Evolutionary conservation across 2,113 vertebrate genomes (phyloP).

Genomic region (Zonotrichia leucophrys): DNA sequence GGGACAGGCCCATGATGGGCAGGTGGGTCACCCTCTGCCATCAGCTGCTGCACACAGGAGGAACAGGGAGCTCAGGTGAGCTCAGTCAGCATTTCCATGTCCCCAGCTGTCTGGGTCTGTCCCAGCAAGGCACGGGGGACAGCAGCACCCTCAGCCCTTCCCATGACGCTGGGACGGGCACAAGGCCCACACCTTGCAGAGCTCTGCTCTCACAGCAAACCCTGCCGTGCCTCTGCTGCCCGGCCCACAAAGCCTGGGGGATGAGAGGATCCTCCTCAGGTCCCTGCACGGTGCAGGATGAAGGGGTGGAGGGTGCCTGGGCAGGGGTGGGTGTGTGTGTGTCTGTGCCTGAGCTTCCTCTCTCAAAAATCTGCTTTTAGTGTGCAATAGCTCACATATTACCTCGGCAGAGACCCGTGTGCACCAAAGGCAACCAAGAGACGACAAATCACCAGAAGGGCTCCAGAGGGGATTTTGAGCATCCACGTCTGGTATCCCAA

Average conservation of each 20-base stretch:
- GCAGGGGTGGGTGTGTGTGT: background rate
- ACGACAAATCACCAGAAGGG: constrained; percentile 40
- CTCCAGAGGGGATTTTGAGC: constrained; percentile 54
- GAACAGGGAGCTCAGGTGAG: background rate
- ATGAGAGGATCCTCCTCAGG: background rate
- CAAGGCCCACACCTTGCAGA: fast-evolving
- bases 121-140: background rate
- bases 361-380: constrained; percentile 47
- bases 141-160: background rate
- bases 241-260: background rate
- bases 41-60: fast-evolving
- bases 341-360: background rate
- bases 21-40: background rate
- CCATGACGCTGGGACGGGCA: background rate
- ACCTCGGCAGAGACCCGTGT: constrained; percentile 28
- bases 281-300: background rate
- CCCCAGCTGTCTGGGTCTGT: background rate
- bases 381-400: constrained; percentile 26
- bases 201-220: background rate
- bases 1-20: background rate
- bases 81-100: fast-evolving
- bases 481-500: constrained; percentile 51
- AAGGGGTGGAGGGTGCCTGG: constrained; percentile 10
- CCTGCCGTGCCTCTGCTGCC: background rate
- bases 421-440: constrained; percentile 33